Evolutionary conservation across 2,113 vertebrate genomes (phyloP), one percentile per base, ranked within the genome.

Genomic region (Carollia perspicillata): DNA sequence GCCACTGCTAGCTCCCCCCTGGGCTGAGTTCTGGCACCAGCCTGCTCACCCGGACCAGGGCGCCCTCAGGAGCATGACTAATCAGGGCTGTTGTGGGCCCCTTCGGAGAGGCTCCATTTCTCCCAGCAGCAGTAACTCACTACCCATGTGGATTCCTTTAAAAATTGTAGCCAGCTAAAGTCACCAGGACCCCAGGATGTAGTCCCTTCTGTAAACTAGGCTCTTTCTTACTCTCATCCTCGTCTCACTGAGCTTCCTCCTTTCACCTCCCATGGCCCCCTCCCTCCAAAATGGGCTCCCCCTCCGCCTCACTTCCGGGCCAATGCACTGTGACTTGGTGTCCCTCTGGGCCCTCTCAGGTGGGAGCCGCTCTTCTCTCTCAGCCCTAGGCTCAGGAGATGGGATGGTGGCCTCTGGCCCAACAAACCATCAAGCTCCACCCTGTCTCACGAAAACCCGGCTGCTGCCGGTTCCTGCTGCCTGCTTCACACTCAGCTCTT

Each of bases 281-380:
- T 42, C 7, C 30, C 26, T 55, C 55, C 13, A 63, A 53, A 20
- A 47, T 72, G 66, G 18, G 44, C 71, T 84, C 6, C 14, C 33
- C 26, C 0, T 13, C 5, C 13, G 2, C 5, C 26, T 26, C 18
- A 3, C 4, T 35, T 42, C 80, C 1, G 26, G 5, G 14, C 40
- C 26, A 10, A 40, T 26, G 49, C 1, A 8, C 60, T 16, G 0
- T 26, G 49, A 49, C 65, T 37, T 0, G 0, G 47, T 30, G 72
- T 87, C 49, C 51, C 58, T 71, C 55, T 8, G 20, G 14, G 53
- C 53, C 40, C 30, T 55, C 89, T 69, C 33, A 66, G 63, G 16
- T 40, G 78, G 37, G 47, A 26, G 47, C 71, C 28, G 37, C 20
- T 18, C 44, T 84, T 66, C 51, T 47, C n/a, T 37, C 47, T 40